phyloP scores from a whole-genome alignment of 2,888 invertebrate species.

The Pachliopta kotzebuea region DNA sequence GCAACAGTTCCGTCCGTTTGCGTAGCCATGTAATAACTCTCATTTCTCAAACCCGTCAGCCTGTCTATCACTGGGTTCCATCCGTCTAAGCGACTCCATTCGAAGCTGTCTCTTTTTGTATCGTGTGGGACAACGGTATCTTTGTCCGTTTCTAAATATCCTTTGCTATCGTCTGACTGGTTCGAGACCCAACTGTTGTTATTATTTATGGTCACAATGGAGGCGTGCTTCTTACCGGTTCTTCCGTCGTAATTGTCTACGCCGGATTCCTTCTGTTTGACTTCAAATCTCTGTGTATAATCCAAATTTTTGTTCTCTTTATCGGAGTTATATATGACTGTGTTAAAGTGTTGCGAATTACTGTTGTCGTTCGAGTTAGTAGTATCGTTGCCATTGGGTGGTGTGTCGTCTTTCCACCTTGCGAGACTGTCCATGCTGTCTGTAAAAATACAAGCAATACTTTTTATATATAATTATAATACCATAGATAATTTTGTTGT shows the following conservation, averaged over 20 bases:
- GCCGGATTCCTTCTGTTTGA: slow-evolving; percentile 46
- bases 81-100: slow-evolving; percentile 82
- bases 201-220: slow-evolving; percentile 74
- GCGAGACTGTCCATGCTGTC: slow-evolving; percentile 78
- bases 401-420: slow-evolving; percentile 77
- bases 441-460: slow-evolving; percentile 41
- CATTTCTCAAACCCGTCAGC: slow-evolving; percentile 90
- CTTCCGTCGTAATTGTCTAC: slow-evolving; percentile 56
- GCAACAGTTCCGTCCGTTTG: slow-evolving; percentile 81
- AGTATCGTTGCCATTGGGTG: slow-evolving; percentile 74
- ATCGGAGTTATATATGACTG: slow-evolving; percentile 73
- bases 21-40: slow-evolving; percentile 94
- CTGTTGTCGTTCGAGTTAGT: slow-evolving; percentile 65
- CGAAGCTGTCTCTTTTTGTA: slow-evolving; percentile 77
- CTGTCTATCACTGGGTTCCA: slow-evolving; percentile 95
- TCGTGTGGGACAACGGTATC: slow-evolving; percentile 72
- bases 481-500: too few relatives aligned
- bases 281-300: slow-evolving; percentile 47
- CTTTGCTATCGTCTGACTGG: slow-evolving; percentile 75
- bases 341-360: slow-evolving; percentile 66
- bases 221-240: slow-evolving; percentile 67
- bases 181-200: slow-evolving; percentile 76
- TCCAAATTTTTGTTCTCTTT: slow-evolving; percentile 64
- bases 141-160: slow-evolving; percentile 71
- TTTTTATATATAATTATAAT: background rate